These are phyloP conservation scores for Malurus splendens DNA, from an alignment of 2,797 vertebrate genomes.

Conservation along the genomic window DNA sequence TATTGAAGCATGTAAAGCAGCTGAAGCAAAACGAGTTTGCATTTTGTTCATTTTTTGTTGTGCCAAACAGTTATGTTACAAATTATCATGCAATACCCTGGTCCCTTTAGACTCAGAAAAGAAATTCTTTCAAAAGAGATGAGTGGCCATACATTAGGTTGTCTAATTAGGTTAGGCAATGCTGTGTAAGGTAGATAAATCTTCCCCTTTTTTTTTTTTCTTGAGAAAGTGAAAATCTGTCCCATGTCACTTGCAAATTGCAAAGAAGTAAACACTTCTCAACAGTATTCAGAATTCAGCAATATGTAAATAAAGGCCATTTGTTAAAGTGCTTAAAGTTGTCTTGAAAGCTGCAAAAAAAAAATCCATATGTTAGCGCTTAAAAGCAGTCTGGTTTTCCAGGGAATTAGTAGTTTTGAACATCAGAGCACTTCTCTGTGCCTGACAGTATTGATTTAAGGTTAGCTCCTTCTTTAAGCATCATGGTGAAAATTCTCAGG, in stretches of 20 bases:
- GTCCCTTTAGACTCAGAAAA: background rate
- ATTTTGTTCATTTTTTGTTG: background rate
- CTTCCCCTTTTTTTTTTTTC: background rate
- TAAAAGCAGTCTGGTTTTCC: background rate
- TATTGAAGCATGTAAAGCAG: background rate
- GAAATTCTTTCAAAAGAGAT: background rate
- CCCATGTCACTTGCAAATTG: background rate
- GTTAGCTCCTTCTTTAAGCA: background rate
- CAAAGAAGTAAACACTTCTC: conserved; percentile 5
- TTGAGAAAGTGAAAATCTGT: background rate
- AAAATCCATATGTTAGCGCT: background rate
- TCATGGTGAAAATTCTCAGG: background rate
- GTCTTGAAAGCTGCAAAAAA: conserved; percentile 27
- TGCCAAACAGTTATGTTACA: background rate
- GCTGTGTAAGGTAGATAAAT: background rate
- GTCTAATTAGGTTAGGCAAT: background rate
- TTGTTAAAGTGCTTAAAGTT: conserved; percentile 18
- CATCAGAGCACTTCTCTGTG: background rate
- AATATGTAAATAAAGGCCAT: conserved; percentile 26
- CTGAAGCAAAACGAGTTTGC: background rate
- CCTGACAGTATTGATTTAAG: background rate
- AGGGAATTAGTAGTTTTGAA: background rate
- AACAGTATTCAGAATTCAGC: conserved; percentile 26
- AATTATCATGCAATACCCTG: background rate
- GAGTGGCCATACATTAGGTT: background rate